Conservation (phyloP, 2,113 vertebrate genomes). For the Vimba vimba region DNA sequence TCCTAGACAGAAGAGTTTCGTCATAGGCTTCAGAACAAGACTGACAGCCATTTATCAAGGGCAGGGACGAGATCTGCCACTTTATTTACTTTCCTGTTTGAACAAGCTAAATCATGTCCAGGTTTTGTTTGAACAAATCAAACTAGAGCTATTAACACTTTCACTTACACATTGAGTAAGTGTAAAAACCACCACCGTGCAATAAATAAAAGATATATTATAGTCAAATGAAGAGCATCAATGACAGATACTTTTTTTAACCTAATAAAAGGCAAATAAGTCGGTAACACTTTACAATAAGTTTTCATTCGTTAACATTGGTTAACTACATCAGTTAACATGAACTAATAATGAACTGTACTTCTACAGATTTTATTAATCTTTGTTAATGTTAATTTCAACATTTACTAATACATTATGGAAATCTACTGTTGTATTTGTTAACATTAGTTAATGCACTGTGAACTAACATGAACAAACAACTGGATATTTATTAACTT, state of each 20-base stretch:
- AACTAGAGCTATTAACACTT: conserved; percentile 3
- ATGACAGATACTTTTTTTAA: not conserved
- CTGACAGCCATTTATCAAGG: not conserved
- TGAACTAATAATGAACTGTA: too few species aligned
- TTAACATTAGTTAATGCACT: too few species aligned
- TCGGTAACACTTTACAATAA: not conserved
- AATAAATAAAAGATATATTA: conserved; percentile 7
- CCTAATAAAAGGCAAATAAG: not conserved
- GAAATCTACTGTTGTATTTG: too few species aligned
- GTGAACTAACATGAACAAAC: too few species aligned
- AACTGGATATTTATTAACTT: too few species aligned
- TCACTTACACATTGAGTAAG: not conserved
- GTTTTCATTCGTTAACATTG: too few species aligned
- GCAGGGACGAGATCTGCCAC: not conserved
- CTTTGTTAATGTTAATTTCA: too few species aligned
- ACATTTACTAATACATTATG: too few species aligned
- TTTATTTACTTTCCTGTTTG: conserved; percentile 40
- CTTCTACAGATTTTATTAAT: too few species aligned
- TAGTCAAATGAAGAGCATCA: not conserved
- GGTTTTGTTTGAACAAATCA: conserved; percentile 44
- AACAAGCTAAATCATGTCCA: conserved; percentile 36
- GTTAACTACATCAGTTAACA: too few species aligned
- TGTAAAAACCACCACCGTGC: not conserved
- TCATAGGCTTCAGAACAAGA: conserved; percentile 18
- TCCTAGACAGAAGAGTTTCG: not conserved